phyloP scores from a whole-genome alignment of 92 coral and sea anemone genomes.

The Micromussa lordhowensis region DNA sequence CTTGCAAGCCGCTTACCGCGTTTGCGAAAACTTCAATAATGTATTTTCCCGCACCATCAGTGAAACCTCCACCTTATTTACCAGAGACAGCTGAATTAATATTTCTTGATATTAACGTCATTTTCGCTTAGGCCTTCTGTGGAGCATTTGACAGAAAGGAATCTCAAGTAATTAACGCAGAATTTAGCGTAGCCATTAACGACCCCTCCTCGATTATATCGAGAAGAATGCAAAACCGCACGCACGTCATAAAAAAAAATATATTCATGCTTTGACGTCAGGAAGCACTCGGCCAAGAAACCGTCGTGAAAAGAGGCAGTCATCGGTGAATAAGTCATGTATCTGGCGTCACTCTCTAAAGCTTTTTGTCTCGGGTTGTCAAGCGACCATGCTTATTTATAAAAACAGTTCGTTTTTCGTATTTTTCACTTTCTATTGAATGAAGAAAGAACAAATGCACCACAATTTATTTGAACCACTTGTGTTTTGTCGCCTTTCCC shows the following conservation, averaged over 20 bases:
- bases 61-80: background rate
- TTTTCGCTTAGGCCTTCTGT: background rate
- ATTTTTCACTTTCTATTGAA: background rate
- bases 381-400: background rate
- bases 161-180: slow-evolving; percentile 19
- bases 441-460: background rate
- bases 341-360: background rate
- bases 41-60: background rate
- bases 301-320: background rate
- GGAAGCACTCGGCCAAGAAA: background rate
- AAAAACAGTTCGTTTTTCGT: background rate
- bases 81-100: background rate
- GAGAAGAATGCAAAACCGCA: slow-evolving; percentile 9
- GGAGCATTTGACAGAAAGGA: background rate
- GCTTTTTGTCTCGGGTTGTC: background rate
- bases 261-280: slow-evolving; percentile 23
- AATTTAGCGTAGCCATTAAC: slow-evolving; percentile 22
- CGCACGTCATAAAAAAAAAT: background rate
- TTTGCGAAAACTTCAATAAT: background rate
- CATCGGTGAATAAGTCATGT: background rate
- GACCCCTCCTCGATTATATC: background rate
- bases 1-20: background rate
- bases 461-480: background rate
- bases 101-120: background rate
- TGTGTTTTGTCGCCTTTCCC: background rate